Evolutionary conservation across 2,888 invertebrate genomes (phyloP).

Genomic region (Amphipyra berbera): DNA sequence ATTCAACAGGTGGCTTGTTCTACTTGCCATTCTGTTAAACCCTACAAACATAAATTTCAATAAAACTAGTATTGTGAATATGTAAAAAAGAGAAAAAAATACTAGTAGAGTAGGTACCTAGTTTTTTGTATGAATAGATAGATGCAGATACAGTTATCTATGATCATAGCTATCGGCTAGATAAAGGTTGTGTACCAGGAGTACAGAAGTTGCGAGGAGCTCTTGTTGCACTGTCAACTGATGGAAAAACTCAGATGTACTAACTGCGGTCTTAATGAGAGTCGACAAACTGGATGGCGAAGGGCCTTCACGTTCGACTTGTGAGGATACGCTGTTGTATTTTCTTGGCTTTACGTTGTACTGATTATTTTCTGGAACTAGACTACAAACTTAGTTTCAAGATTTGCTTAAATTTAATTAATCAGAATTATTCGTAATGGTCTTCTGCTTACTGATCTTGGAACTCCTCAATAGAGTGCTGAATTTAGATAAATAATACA

Average conservation of each 20-base stretch:
- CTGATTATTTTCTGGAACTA: not conserved
- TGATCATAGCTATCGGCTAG: slow-evolving; percentile 86
- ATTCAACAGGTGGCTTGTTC: slow-evolving; percentile 49
- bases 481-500: not conserved
- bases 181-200: slow-evolving; percentile 80
- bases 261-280: slow-evolving; percentile 87
- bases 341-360: not conserved
- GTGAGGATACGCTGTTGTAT: slow-evolving; percentile 64
- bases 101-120: not conserved
- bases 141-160: slow-evolving; percentile 74
- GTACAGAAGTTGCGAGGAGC: slow-evolving; percentile 73
- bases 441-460: too few species aligned
- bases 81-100: slow-evolving; percentile 19
- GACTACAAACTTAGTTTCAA: not conserved
- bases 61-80: slow-evolving; percentile 35
- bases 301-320: slow-evolving; percentile 70
- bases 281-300: slow-evolving; percentile 87
- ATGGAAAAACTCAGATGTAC: slow-evolving; percentile 82
- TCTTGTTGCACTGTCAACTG: slow-evolving; percentile 67
- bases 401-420: too few species aligned
- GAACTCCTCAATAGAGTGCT: too few species aligned
- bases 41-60: slow-evolving; percentile 49
- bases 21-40: slow-evolving; percentile 41
- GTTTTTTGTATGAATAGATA: slow-evolving; percentile 20
- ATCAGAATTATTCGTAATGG: too few species aligned